Conservation (phyloP, 1,140 invertebrate genomes). For the Myzus persicae region DNA sequence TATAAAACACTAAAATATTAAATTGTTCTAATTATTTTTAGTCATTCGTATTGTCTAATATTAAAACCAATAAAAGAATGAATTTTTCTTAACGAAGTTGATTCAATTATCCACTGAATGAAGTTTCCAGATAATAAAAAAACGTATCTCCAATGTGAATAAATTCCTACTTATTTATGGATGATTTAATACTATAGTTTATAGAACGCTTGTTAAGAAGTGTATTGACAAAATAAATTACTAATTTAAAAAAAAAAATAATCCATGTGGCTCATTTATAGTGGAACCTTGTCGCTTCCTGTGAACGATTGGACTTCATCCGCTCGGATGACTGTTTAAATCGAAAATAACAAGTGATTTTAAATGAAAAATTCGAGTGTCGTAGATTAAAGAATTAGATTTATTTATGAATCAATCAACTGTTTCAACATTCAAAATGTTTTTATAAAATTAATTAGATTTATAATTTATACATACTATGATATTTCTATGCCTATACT, state of each 20-base stretch:
- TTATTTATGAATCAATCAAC: background rate
- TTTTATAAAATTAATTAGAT: background rate
- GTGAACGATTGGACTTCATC: background rate
- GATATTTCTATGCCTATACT: background rate
- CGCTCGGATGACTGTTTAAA: background rate
- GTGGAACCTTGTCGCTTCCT: background rate
- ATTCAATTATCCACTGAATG: background rate
- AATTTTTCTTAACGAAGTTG: background rate
- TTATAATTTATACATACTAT: background rate
- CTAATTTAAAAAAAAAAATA: background rate
- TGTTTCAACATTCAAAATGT: background rate
- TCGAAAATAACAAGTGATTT: slow-evolving; percentile 7
- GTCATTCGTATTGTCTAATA: background rate
- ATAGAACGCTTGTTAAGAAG: background rate
- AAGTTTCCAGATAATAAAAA: background rate
- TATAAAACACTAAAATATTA: background rate
- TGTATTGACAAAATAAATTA: slow-evolving; percentile 14
- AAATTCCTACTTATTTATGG: background rate
- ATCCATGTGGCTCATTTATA: slow-evolving; percentile 2
- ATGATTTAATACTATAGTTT: background rate
- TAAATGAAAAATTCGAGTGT: background rate
- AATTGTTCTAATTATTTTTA: background rate
- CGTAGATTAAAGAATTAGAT: background rate
- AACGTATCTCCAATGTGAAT: background rate
- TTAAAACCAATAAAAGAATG: background rate